A percentile compares a stretch with the other conserved stretches of the same genome.
Evolutionary conservation across 1,140 invertebrate genomes (phyloP).

Genomic region (Thalassaphorura encarpata): DNA sequence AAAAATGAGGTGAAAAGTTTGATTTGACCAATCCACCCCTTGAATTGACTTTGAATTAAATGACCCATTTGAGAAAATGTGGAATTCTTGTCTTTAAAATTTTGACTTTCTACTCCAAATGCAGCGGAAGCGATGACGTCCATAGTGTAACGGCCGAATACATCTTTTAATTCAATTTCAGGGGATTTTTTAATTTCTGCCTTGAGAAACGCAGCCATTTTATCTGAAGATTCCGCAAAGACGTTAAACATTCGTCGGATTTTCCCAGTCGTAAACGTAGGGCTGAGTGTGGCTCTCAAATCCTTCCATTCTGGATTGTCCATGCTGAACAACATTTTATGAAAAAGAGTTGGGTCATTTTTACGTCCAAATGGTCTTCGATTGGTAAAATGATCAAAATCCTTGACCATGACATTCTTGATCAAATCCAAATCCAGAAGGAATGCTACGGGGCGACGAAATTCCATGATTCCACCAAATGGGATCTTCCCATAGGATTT

Average conservation of each 20-base stretch:
- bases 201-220: background rate
- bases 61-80: constrained; percentile 23
- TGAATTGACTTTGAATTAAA: background rate
- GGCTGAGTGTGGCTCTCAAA: constrained; percentile 46
- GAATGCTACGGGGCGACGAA: background rate
- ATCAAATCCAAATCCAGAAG: constrained; percentile 42
- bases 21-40: background rate
- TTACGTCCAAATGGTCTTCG: constrained; percentile 27
- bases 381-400: constrained; percentile 44
- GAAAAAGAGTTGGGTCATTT: constrained; percentile 7
- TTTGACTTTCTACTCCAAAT: constrained; percentile 40
- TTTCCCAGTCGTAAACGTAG: constrained; percentile 43
- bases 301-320: constrained; percentile 42
- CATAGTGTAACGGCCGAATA: constrained; percentile 39
- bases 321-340: constrained; percentile 33
- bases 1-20: constrained; percentile 1
- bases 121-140: constrained; percentile 42
- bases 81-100: constrained; percentile 30
- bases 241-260: background rate
- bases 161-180: constrained; percentile 12
- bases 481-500: background rate
- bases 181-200: background rate
- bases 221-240: background rate
- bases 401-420: constrained; percentile 42
- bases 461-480: constrained; percentile 4